Conservation (phyloP, 2,888 invertebrate species). For the Ditula angustiorana region DNA sequence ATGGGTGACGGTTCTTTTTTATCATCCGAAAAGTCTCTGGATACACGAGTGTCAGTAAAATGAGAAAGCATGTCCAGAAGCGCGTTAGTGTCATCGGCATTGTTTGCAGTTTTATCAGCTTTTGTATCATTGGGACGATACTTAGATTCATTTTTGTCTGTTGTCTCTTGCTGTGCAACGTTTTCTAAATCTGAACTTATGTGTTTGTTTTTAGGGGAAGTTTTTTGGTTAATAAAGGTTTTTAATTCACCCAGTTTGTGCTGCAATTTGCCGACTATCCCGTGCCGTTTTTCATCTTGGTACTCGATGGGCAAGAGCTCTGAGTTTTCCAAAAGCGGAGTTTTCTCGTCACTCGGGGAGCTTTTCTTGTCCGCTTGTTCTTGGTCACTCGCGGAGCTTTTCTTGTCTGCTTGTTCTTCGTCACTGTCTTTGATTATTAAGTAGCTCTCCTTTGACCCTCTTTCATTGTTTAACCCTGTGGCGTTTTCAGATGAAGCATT, state of each 20-base stretch:
- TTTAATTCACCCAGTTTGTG: constrained; percentile 20
- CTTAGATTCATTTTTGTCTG: not conserved
- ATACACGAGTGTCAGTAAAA: constrained; percentile 57
- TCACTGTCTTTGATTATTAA: constrained; percentile 55
- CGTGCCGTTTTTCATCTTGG: constrained; percentile 4
- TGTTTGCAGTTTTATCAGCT: not conserved
- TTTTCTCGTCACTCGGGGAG: not conserved
- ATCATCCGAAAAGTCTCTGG: constrained; percentile 42
- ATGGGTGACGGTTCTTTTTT: constrained; percentile 21
- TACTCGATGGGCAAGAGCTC: constrained; percentile 8
- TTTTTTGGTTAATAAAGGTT: not conserved
- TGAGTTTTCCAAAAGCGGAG: not conserved
- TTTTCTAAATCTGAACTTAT: not conserved
- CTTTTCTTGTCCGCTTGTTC: not conserved
- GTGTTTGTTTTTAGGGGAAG: not conserved
- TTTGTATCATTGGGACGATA: not conserved
- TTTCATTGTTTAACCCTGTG: not conserved
- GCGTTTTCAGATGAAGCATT: constrained; percentile 25
- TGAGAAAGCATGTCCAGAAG: constrained; percentile 67
- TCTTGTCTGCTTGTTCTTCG: constrained; percentile 45
- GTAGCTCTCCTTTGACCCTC: constrained; percentile 52
- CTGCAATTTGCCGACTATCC: constrained; percentile 14
- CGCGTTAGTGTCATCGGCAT: constrained; percentile 66
- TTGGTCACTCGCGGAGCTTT: not conserved
- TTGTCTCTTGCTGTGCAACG: not conserved